Percentiles rank a stretch among this genome's conserved stretches.
Conservation (phyloP, 2,113 vertebrate species). For the Hystrix brachyura region DNA sequence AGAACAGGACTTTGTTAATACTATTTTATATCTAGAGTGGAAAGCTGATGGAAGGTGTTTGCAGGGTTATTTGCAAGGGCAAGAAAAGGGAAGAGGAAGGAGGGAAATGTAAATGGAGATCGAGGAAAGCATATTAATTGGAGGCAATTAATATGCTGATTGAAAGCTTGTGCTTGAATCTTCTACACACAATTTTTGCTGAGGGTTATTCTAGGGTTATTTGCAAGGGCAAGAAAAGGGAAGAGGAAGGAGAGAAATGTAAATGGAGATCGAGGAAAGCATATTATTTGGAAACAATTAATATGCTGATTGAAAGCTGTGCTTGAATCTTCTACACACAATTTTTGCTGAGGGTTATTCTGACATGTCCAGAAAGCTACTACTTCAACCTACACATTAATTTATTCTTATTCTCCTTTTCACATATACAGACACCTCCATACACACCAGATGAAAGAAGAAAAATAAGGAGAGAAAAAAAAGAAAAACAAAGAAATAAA, state of each 20-base stretch:
- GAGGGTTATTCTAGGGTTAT: not conserved
- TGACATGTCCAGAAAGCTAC: not conserved
- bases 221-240: not conserved
- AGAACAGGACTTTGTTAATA: not conserved
- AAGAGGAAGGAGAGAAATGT: not conserved
- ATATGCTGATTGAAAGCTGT: not conserved
- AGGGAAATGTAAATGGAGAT: not conserved
- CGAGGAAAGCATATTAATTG: not conserved
- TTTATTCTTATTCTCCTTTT: not conserved
- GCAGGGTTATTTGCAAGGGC: not conserved
- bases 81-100: not conserved
- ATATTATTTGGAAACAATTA: not conserved
- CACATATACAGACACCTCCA: not conserved
- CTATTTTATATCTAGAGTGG: not conserved
- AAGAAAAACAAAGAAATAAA: not conserved
- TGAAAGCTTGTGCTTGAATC: not conserved
- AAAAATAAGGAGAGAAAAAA: not conserved
- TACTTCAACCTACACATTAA: not conserved
- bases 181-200: too few species aligned
- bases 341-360: not conserved
- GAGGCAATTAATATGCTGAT: not conserved
- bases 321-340: not conserved
- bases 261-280: not conserved
- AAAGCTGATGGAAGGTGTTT: not conserved
- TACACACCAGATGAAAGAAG: not conserved